These are phyloP conservation scores for Diloba caeruleocephala DNA, from an alignment of 2,888 invertebrate genomes.

Conservation along the genomic window DNA sequence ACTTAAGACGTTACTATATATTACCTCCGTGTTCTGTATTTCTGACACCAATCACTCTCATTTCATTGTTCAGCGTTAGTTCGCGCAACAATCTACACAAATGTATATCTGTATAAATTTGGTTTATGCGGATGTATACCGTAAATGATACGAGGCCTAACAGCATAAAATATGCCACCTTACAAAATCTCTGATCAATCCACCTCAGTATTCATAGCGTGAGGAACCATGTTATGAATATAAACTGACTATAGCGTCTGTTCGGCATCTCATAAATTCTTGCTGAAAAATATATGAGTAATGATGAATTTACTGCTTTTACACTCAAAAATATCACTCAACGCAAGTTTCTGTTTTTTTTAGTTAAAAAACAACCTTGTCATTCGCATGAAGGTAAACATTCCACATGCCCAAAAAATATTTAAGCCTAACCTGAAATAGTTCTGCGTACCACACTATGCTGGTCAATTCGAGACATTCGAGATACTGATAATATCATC, in stretches of 20 bases:
- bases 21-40: not conserved
- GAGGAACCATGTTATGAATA: conserved; percentile 43
- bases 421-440: no score
- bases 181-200: conserved; percentile 40
- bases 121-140: conserved; percentile 8
- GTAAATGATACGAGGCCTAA: not conserved
- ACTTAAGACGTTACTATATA: no score
- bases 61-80: conserved; percentile 4
- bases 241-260: conserved; percentile 27
- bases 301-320: conserved; percentile 9
- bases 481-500: no score
- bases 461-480: no score
- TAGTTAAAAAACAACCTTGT: no score
- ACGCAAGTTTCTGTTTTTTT: no score
- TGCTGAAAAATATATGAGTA: conserved; percentile 21
- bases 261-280: conserved; percentile 16
- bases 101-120: not conserved
- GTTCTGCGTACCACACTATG: no score
- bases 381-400: no score
- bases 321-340: not conserved
- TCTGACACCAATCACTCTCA: not conserved
- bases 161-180: conserved; percentile 9
- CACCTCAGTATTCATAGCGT: conserved; percentile 37
- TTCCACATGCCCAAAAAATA: no score
- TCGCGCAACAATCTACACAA: not conserved